Evolutionary conservation across 2,888 invertebrate genomes (phyloP), one percentile per base, ranked within the genome.

Genomic region (Aphrophora alni): DNA sequence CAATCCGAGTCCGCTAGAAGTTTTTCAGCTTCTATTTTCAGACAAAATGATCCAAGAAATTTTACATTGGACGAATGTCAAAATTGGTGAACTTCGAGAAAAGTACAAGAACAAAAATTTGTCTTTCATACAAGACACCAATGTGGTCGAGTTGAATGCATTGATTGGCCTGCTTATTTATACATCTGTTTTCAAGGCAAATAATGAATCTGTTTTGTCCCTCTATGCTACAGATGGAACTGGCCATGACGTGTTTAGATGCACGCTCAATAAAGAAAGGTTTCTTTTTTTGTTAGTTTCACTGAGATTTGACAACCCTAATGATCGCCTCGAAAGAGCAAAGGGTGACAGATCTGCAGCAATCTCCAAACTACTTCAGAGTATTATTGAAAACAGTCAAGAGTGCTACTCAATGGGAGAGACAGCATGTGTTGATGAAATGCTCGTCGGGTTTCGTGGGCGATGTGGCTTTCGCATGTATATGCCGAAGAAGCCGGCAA

Each of bases 401-500:
- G n/a, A 44, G 14, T 38, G 38, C 25, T 59, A 76, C 27, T 26
- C 38, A 8, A 8, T 51, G 0, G 72, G 71, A 17, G 78, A 71
- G 27, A 26, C n/a, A 7, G 69, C 38, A 12, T 69, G 69, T 21
- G 77, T 77, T 5, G 77, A 77, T 70, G 77, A 77, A 24, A 77
- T 78, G 78, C 38, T 78, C 44, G 26, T 72, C 3, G 72, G 71
- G n/a, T 78, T 72, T 78, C 7, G 72, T n/a, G 78, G 78, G 5
- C 38, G 75, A 44, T 75, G 44, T 44, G 17, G 27, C 14, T 78
- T 26, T 21, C 25, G 51, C 2, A 28, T 44, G 27, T 38, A 70
- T 21, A 78, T 84, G 51, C 83, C 84, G 14, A 82, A 69, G 26
- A 86, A 85, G 81, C 86, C 86, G 27, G 82, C 75, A 12, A 85